Base-by-base conservation (phyloP, 2,888 invertebrate species). In the Choreutis nemorana region DNA sequence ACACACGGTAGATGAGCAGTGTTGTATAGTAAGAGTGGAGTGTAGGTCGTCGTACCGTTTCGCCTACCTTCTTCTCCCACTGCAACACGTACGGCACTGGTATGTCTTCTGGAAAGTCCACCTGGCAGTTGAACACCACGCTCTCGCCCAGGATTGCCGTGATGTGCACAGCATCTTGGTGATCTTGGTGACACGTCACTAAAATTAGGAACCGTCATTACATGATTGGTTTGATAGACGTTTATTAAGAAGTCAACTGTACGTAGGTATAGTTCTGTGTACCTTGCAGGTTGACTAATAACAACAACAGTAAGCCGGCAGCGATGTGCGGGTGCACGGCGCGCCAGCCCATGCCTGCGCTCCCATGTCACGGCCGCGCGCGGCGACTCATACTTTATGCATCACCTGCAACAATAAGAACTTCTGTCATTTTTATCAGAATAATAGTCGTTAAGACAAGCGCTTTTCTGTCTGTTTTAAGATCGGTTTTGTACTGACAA, bases 61-160 rank as follows among this genome's bases (percentile, higher is more conserved):
- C 90, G 89, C 91, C 90, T 91, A 94, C 94, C 91, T 95, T 94
- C 90, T 96, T 97, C 88, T 94, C 93, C 97, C 97, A 97, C 86
- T 95, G 94, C 79, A 97, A 89, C 83, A 97, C 94, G 84, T 95
- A 95, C 81, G 95, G 94, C 83, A 94, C 93, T 66, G 94, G 91
- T 81, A 92, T 89, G 81, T 94, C 91, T 79, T 93, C 91, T 72
- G 94, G 93, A 82, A 95, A 96, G 82, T 94, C 93, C 81, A 97
- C 94, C 83, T 94, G 93, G 83, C 97, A 97, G 83, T 95, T 95
- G 85, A 97, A 93, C 71, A 96, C 91, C 81, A 96, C 94, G 73
- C 93, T 93, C 83, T 96, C 94, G 70, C 96, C 96, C 64, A 96
- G 86, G 81, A 95, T 94, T 55, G 97, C 95, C 70, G 96, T 94